Base-by-base conservation (phyloP, 2,797 vertebrate species). In the Cercopithecus hamlyni region DNA sequence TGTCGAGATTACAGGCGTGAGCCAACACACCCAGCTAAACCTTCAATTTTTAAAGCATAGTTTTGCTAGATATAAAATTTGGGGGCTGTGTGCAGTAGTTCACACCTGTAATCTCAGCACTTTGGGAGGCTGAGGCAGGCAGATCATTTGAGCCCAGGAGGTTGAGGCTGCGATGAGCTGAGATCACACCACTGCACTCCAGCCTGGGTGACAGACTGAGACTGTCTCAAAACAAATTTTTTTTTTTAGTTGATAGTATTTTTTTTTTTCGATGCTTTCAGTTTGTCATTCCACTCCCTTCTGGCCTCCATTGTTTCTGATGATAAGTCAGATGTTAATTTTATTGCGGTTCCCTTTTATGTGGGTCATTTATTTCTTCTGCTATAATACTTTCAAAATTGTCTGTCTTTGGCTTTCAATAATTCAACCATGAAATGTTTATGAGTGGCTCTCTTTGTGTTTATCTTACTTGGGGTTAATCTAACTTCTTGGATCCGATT, bases 231-330 rank as follows among this genome's bases (percentile, higher is more conserved):
- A 64, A 64, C 61, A 33, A 33, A 8, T 33, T 64, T 33, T 76
- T 96, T 91, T 90, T 96, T 88, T 93, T 76, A 50, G 55, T 82
- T 90, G 58, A 22, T 55, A 92, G 5, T 72, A 57, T 61, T 57
- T 41, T 88, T 64, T 64, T 93, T 89, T 17, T 89, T 89, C 33
- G 77, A 8, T 13, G 55, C 41, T 95, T 80, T 80, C 36, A 84
- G 61, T 90, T 43, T 58, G 20, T 73, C 39, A 57, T 30, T 48
- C 52, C 20, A 72, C 24, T 77, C 17, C 39, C 24, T 83, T 73
- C 64, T 90, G 67, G 82, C 67, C 39, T 77, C 52, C 22, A 27
- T 43, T 86, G 50, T 92, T 81, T 80, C 36, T 82, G 84, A 89
- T 67, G 24, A 93, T 39, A 93, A 88, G 20, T 83, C 64, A 41